Evolutionary conservation across 2,113 vertebrate species (phyloP), one percentile per base, ranked within the genome.

Genomic region (Siniperca chuatsi): DNA sequence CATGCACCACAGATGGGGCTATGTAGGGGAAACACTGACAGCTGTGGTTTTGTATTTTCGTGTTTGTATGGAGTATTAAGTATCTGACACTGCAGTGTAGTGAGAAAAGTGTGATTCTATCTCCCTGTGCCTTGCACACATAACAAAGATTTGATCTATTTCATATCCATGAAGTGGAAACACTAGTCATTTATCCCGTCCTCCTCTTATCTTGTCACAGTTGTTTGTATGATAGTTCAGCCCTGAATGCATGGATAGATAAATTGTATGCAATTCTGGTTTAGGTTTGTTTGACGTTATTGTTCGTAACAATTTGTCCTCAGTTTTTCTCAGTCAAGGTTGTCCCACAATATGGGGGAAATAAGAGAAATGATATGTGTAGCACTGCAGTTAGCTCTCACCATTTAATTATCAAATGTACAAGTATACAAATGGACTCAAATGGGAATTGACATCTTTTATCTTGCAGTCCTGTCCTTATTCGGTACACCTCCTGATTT

Each of bases 191-290:
- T 92, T 89, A 91, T 71, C 52, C 48, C 2, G 72, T 84, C 72
- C 37, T 85, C 79, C 81, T 84, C 71, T 92, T 92, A 90, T 92
- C 91, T 82, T 89, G 80, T 93, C 87, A 92, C 40, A 71, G 78
- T 87, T 87, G 75, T 92, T 90, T 86, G 64, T 89, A 74, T 82
- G 77, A 87, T 83, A 46, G 79, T 90, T 87, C 33, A 40, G 77
- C 75, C 46, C 71, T 82, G 89, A 91, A 90, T 90, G 84, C 86
- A 85, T 37, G 60, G 75, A 78, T 88, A 79, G 79, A 88, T 83
- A 89, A 85, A 87, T 90, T 83, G 61, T 83, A 81, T 74, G 67
- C 81, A 83, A 64, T 86, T 86, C 78, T 29, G 62, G 67, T 90
- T 87, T 70, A 84, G 70, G 42, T 78, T 82, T 77, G 40, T 87